These are phyloP conservation scores for Stictocephala bisonia DNA, from an alignment of 2,888 invertebrate species.

Conservation along the genomic window DNA sequence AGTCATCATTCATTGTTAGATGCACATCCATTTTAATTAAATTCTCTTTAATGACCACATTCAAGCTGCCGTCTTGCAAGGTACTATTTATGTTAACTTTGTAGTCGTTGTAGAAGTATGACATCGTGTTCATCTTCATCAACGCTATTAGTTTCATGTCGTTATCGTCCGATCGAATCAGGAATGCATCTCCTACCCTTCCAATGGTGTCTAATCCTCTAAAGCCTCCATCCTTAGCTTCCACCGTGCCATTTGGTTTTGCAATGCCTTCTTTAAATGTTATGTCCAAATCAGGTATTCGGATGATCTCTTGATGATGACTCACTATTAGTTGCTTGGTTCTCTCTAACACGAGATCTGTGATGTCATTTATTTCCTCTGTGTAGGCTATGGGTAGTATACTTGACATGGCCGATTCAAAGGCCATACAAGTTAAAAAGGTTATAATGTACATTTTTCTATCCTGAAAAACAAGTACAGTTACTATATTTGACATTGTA, in stretches of 20 bases:
- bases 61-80: constrained; percentile 7
- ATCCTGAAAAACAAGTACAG: too few relatives aligned
- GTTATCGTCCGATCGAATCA: constrained; percentile 27
- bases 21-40: constrained; percentile 39
- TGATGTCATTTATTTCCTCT: constrained; percentile 32
- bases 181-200: constrained; percentile 28
- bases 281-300: constrained; percentile 29
- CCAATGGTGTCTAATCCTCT: constrained; percentile 14
- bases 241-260: constrained; percentile 5
- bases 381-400: constrained; percentile 30
- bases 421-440: too few relatives aligned
- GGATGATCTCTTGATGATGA: constrained; percentile 14
- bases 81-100: constrained; percentile 23
- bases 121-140: constrained; percentile 34
- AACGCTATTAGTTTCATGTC: constrained; percentile 25
- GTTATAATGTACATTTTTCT: too few relatives aligned
- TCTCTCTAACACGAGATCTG: constrained; percentile 28
- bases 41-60: constrained; percentile 39
- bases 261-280: constrained; percentile 28
- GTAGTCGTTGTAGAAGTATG: constrained; percentile 36
- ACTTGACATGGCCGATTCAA: not conserved
- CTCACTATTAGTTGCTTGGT: constrained; percentile 17
- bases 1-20: constrained; percentile 26
- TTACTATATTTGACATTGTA: too few relatives aligned
- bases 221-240: constrained; percentile 21